These are phyloP conservation scores for Lordiphosa andalusiaca DNA, from an alignment of 2,888 invertebrate genomes.

Conservation along the genomic window DNA sequence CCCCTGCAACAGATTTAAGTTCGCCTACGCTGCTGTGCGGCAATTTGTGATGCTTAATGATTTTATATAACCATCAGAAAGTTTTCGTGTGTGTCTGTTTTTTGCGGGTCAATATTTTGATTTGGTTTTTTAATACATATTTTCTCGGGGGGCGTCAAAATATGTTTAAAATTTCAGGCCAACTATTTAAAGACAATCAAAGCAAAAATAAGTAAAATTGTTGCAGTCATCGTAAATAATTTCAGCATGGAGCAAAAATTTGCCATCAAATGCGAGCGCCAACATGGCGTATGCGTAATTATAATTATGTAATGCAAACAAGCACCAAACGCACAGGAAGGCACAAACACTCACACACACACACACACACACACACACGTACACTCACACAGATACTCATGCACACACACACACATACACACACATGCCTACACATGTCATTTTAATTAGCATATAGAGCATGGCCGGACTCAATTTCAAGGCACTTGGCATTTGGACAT, in stretches of 20 bases:
- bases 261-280: slow-evolving; percentile 48
- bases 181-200: slow-evolving; percentile 40
- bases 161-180: slow-evolving; percentile 46
- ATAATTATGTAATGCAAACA: slow-evolving; percentile 73
- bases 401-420: slow-evolving; percentile 10
- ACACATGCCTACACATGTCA: slow-evolving; percentile 39
- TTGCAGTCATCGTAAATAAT: slow-evolving; percentile 49
- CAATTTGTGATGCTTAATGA: slow-evolving; percentile 43
- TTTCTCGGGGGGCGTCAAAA: slow-evolving; percentile 26
- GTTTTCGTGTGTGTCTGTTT: slow-evolving; percentile 1
- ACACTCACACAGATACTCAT: slow-evolving; percentile 6
- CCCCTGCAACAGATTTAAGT: neutral
- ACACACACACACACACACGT: slow-evolving; percentile 3
- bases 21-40: neutral
- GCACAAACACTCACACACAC: neutral
- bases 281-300: slow-evolving; percentile 72
- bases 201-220: slow-evolving; percentile 1
- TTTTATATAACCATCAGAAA: slow-evolving; percentile 20
- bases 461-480: slow-evolving; percentile 69
- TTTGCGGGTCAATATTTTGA: slow-evolving; percentile 29
- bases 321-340: slow-evolving; percentile 33
- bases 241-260: slow-evolving; percentile 24
- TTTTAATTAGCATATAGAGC: slow-evolving; percentile 72
- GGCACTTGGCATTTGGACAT: slow-evolving; percentile 74
- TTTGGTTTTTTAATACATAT: slow-evolving; percentile 3